A percentile compares a stretch with the other conserved stretches of the same genome.
These are phyloP conservation scores for Chitala chitala DNA, from an alignment of 2,113 vertebrate genomes.

Conservation along the genomic window DNA sequence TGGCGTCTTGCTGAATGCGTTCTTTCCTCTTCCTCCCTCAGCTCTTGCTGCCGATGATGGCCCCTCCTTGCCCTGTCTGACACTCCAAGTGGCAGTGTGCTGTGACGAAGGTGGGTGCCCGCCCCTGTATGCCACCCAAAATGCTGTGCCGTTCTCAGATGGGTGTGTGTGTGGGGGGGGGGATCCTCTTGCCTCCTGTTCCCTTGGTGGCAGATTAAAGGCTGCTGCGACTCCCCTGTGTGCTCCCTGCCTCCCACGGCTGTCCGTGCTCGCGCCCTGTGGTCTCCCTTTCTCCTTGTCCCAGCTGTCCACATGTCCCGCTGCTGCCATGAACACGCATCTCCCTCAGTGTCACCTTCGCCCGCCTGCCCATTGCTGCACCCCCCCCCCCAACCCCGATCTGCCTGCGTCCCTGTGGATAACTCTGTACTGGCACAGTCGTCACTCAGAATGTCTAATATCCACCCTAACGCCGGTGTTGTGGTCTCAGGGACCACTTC, in stretches of 20 bases:
- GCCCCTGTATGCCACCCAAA: slow-evolving; percentile 43
- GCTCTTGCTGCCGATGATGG: slow-evolving; percentile 63
- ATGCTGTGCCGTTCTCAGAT: slow-evolving; percentile 4
- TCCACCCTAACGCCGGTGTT: no score
- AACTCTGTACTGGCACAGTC: no score
- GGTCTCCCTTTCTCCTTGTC: slow-evolving; percentile 4
- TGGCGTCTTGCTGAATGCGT: slow-evolving; percentile 14
- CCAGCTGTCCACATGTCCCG: not conserved
- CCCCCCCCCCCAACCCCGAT: not conserved
- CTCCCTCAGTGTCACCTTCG: not conserved
- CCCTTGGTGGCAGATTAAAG: slow-evolving; percentile 22
- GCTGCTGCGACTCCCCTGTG: slow-evolving; percentile 38
- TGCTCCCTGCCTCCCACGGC: not conserved
- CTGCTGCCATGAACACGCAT: no score
- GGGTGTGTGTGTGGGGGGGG: not conserved
- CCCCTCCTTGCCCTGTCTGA: slow-evolving; percentile 65
- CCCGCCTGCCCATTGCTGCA: not conserved
- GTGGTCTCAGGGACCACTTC: no score
- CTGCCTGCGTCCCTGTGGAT: not conserved
- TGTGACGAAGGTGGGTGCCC: slow-evolving; percentile 61
- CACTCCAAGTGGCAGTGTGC: slow-evolving; percentile 64
- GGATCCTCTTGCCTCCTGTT: not conserved
- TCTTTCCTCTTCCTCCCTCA: slow-evolving; percentile 29
- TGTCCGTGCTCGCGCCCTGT: slow-evolving; percentile 7
- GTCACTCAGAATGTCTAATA: no score